Percentiles rank a stretch among this genome's conserved stretches.
Evolutionary conservation across 2,797 vertebrate genomes (phyloP).

Genomic region (Eutrigla gurnardus): DNA sequence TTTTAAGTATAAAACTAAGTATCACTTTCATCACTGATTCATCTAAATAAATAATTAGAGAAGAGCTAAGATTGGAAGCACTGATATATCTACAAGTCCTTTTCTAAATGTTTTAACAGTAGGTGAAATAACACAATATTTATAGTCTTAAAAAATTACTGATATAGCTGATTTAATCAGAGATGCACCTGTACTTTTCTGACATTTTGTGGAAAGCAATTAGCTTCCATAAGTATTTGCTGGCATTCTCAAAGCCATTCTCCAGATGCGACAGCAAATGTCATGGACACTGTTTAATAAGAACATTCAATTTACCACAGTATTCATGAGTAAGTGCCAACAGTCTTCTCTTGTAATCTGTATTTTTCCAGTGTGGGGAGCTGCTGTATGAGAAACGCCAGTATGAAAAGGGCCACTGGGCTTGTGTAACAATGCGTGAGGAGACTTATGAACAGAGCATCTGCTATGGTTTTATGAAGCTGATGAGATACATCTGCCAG

Average conservation of each 20-base stretch:
- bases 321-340: not conserved
- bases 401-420: conserved; percentile 91
- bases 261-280: not conserved
- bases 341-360: conserved; percentile 2
- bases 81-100: not conserved
- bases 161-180: not conserved
- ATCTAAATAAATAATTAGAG: not conserved
- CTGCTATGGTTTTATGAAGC: conserved; percentile 93
- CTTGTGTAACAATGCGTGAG: conserved; percentile 87
- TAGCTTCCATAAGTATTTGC: not conserved
- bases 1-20: not conserved
- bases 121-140: not conserved
- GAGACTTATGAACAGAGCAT: conserved; percentile 93
- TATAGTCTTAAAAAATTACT: not conserved
- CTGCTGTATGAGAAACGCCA: conserved; percentile 89
- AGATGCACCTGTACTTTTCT: not conserved
- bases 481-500: conserved; percentile 94
- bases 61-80: not conserved
- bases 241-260: not conserved
- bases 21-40: not conserved
- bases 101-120: not conserved
- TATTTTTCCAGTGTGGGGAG: conserved; percentile 83
- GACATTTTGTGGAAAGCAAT: not conserved
- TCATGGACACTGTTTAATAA: conserved; percentile 1
- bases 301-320: not conserved